A percentile compares a stretch with the other conserved stretches of the same genome.
phyloP scores from a whole-genome alignment of 2,113 vertebrate species.

The Apodemus speciosus region DNA sequence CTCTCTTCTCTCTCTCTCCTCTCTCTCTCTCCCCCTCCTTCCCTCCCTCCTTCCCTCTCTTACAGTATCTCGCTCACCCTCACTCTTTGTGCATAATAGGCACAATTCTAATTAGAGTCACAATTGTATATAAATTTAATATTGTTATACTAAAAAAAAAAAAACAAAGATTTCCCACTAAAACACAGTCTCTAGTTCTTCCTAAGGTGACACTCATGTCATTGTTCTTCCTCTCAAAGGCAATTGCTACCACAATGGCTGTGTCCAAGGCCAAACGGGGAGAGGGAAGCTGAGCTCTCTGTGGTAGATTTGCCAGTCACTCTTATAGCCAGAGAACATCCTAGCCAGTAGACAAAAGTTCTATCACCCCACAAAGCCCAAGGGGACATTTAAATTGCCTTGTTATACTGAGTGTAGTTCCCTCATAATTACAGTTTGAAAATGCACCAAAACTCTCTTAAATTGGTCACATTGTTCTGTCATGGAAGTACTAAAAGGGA shows the following conservation, averaged over 20 bases:
- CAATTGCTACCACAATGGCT: background rate
- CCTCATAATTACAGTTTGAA: background rate
- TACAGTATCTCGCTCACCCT: background rate
- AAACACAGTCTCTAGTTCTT: background rate
- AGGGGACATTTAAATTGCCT: conserved; percentile 23
- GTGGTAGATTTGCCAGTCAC: background rate
- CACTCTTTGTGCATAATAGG: background rate
- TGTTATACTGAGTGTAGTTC: background rate
- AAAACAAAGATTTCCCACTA: background rate
- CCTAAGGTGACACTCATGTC: background rate
- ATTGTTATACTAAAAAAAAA: background rate
- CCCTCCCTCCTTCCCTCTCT: background rate
- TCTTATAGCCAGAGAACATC: background rate
- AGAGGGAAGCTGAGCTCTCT: background rate
- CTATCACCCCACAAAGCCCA: background rate
- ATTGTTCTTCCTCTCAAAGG: background rate
- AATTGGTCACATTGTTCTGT: background rate
- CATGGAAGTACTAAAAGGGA: background rate
- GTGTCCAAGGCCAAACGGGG: background rate
- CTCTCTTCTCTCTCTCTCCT: background rate
- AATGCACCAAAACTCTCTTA: background rate
- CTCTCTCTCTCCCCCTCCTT: background rate
- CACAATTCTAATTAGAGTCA: background rate
- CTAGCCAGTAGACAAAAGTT: conserved; percentile 46
- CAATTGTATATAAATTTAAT: conserved; percentile 30